Evolutionary conservation across 2,113 vertebrate genomes (phyloP).

Genomic region (Silurus glanis): DNA sequence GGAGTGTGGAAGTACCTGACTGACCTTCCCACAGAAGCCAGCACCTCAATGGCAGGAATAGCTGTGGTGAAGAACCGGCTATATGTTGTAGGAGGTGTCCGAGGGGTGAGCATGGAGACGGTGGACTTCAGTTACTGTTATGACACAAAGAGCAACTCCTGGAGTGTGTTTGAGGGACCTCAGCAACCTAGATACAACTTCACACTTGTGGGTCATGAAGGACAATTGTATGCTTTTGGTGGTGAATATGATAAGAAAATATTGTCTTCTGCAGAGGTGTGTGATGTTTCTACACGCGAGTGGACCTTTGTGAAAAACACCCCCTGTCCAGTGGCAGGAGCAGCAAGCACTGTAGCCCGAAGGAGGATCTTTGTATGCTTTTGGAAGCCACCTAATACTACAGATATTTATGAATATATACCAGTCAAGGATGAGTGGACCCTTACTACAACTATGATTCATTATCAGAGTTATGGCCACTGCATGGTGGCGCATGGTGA

Average conservation of each 20-base stretch:
- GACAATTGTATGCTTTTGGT: slow-evolving; percentile 82
- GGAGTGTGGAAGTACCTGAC: slow-evolving; percentile 84
- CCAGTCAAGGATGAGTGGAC: slow-evolving; percentile 74
- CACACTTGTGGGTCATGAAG: slow-evolving; percentile 80
- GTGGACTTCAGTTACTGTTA: slow-evolving; percentile 89
- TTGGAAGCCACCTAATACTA: slow-evolving; percentile 88
- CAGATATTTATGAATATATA: slow-evolving; percentile 82
- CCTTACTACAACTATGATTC: slow-evolving; percentile 77
- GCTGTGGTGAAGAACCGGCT: slow-evolving; percentile 84
- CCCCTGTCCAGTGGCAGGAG: slow-evolving; percentile 78
- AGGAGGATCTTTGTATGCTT: slow-evolving; percentile 89
- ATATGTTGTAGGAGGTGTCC: slow-evolving; percentile 88
- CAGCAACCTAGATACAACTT: slow-evolving; percentile 85
- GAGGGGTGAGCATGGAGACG: slow-evolving; percentile 83
- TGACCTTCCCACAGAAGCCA: slow-evolving; percentile 81
- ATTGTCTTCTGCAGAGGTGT: slow-evolving; percentile 82
- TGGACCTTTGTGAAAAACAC: slow-evolving; percentile 81
- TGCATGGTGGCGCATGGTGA: slow-evolving; percentile 92
- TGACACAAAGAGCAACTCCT: slow-evolving; percentile 72
- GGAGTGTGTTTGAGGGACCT: slow-evolving; percentile 82
- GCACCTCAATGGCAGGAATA: slow-evolving; percentile 89
- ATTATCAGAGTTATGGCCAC: slow-evolving; percentile 89
- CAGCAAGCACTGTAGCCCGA: slow-evolving; percentile 80
- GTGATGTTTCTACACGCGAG: slow-evolving; percentile 67
- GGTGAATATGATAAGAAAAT: slow-evolving; percentile 81